Evolutionary conservation across 2,113 vertebrate species (phyloP).

Genomic region (Eudyptes chrysolophus): DNA sequence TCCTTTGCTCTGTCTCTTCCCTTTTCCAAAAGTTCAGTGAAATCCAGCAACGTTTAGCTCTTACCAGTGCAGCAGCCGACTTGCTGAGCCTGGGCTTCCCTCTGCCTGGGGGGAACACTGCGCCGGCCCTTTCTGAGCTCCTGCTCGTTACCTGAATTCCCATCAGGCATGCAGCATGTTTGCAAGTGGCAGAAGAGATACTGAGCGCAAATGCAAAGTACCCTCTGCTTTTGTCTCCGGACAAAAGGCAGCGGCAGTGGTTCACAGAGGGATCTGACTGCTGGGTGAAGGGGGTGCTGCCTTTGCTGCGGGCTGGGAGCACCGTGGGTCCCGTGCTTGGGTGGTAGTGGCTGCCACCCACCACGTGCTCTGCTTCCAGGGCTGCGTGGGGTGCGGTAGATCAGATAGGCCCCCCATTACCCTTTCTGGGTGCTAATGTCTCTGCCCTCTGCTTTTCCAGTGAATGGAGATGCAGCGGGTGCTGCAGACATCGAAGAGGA

Average conservation of each 20-base stretch:
- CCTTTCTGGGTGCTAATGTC: background rate
- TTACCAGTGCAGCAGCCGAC: background rate
- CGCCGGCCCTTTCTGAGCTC: background rate
- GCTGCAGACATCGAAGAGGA: conserved; percentile 68
- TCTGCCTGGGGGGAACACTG: background rate
- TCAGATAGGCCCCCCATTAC: fast-evolving
- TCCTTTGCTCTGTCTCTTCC: background rate
- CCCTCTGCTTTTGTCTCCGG: too few relatives aligned
- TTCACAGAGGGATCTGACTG: background rate
- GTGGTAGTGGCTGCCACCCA: background rate
- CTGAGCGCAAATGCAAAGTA: background rate
- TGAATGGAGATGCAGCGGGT: conserved; percentile 75
- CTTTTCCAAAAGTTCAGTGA: background rate
- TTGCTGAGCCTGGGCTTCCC: background rate
- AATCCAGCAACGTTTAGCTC: background rate
- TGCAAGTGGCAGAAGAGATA: background rate
- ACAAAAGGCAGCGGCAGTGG: background rate
- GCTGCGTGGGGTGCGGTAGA: background rate
- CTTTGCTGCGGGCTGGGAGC: background rate
- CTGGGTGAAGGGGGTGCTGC: background rate
- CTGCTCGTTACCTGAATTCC: background rate
- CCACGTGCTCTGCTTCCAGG: fast-evolving
- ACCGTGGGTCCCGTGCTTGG: fast-evolving
- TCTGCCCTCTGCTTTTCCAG: conserved; percentile 66
- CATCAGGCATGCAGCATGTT: fast-evolving